A percentile compares a stretch with the other conserved stretches of the same genome.
phyloP scores from a whole-genome alignment of 2,888 invertebrate species.

The Venusia cambrica region DNA sequence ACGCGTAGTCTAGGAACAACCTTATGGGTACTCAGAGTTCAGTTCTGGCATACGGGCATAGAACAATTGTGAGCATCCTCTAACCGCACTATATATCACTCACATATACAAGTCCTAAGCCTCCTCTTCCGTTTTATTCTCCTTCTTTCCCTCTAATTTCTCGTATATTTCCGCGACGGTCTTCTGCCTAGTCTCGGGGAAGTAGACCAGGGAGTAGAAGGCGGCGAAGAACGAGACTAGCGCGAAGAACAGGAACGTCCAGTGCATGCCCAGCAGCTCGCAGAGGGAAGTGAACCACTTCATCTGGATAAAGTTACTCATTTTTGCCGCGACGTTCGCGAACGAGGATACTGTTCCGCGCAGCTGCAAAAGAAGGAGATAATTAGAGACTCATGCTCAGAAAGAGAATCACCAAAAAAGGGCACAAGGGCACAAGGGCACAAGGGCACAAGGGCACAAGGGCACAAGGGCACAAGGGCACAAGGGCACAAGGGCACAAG shows the following conservation, averaged over 20 bases:
- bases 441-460: too few species aligned
- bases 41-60: too few species aligned
- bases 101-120: constrained; percentile 36
- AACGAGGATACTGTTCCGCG: constrained; percentile 69
- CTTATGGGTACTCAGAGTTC: too few species aligned
- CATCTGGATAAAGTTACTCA: constrained; percentile 71
- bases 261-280: constrained; percentile 63
- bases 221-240: constrained; percentile 57
- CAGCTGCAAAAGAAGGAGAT: constrained; percentile 46
- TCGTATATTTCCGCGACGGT: constrained; percentile 64
- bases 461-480: too few species aligned
- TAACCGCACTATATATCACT: too few species aligned
- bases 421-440: too few species aligned
- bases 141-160: constrained; percentile 49
- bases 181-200: constrained; percentile 68
- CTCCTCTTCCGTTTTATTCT: constrained; percentile 41
- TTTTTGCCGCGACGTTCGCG: constrained; percentile 67
- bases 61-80: too few species aligned
- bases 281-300: constrained; percentile 69
- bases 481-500: too few species aligned
- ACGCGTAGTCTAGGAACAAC: too few species aligned
- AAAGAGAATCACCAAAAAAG: too few species aligned
- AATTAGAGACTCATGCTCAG: too few species aligned
- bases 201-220: constrained; percentile 54
- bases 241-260: constrained; percentile 68